Base-by-base conservation (phyloP, 2,888 invertebrate genomes). In the Tridacna gigas region DNA sequence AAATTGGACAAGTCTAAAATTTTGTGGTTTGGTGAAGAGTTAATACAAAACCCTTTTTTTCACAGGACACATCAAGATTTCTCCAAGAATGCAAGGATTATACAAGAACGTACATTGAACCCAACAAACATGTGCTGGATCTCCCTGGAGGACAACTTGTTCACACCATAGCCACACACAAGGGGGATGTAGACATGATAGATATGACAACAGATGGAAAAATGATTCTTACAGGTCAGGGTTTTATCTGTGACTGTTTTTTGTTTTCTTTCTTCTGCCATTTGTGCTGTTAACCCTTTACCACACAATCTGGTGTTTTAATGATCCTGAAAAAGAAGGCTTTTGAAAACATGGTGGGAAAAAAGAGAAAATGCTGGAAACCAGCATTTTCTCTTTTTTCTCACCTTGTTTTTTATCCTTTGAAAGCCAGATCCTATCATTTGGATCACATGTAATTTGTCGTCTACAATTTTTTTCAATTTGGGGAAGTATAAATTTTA, bases 61-160 rank as follows among this genome's bases (percentile, higher is more conserved):
- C 83, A 12, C 69, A 90, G 90, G 74, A 77, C 22, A 81, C 84
- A 1, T 66, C 26, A 20, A 73, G 37, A 0, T 89, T 90, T 48
- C 74, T 88, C 0, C 25, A 80, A 13, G 69, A 83, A 37, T 90
- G 84, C 56, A 69, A 63, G 25, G 65, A 60, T 13, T 86, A 86
- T 60, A 77, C 73, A 12, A 61, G 71, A 13, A 76, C 79, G 0
- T 82, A 85, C 69, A 61, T 91, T 13, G 80, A 84, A 25, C 90
- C 90, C 0, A 82, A 80, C 48, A 76, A 75, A 37, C 73, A 82
- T 7, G 37, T 89, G 12, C 74, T 91, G 2, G 86, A 86, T 3
- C 82, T 85, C 28, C 90, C 90, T 45, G 90, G 90, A 12, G 91
- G 91, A 67, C 90, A 89, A 71, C 82, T 91, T 26, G 76, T 91